Evolutionary conservation across 2,113 vertebrate genomes (phyloP), one percentile per base, ranked within the genome.

Genomic region (Psilopogon haemacephalus): DNA sequence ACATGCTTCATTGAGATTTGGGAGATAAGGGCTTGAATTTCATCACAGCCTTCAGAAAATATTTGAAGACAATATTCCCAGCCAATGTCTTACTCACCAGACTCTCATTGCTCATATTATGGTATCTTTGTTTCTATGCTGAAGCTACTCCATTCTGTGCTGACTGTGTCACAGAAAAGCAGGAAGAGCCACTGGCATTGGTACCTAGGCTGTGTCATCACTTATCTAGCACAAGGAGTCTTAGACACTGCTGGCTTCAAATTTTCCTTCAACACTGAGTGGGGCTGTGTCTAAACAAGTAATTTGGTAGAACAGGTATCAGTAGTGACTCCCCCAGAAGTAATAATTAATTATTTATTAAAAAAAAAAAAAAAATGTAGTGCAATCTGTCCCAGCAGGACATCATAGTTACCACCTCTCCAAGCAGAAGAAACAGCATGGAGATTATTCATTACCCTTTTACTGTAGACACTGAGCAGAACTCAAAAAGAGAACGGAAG

Each of bases 1-100:
- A 55, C n/a, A 60, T 20, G 7, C 23, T 90, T 71, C 13, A 52
- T 4, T 64, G 81, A 93, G 38, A 69, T 84, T 74, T 72, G 35
- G 62, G 62, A 94, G 65, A 78, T 89, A 90, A 90, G 9, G 73
- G 65, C 30, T 92, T 94, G 54, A 90, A 84, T 94, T 94, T 81
- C 93, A 81, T 48, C 33, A 42, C 60, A 38, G 65, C 54, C 65
- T 92, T 44, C 89, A 86, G 73, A 56, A 93, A 81, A 35, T 52
- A 75, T 27, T 68, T 90, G 80, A 96, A 93, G 73, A 52, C 56
- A 80, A 55, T 89, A 80, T 73, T 94, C 50, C 32, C 11, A 1
- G 59, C 12, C 59, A 72, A 67, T 35, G 18, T 16, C 59, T 85
- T 21, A 69, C 44, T 62, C 71, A 82, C 40, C 19, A 72, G 59